Evolutionary conservation across 2,888 invertebrate species (phyloP).

Genomic region (Sclerodermus sp.): DNA sequence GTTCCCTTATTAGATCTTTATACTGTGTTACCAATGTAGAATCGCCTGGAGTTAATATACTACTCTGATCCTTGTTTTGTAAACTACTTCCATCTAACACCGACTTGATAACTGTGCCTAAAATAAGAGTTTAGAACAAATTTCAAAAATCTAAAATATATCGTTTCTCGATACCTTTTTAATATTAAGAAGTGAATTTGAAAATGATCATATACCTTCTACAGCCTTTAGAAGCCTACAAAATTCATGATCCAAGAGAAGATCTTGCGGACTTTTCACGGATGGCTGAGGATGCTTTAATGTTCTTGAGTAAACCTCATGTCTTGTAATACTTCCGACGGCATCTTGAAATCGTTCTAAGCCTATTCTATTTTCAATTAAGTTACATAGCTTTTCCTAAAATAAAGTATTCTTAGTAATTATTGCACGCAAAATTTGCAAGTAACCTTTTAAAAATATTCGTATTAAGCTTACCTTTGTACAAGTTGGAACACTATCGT

Average conservation of each 20-base stretch:
- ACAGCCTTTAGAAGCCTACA: constrained; percentile 85
- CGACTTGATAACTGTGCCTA: constrained; percentile 62
- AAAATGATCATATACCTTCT: constrained; percentile 62
- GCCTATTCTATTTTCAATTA: constrained; percentile 88
- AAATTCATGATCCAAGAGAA: constrained; percentile 93
- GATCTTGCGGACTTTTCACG: constrained; percentile 73
- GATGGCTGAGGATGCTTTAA: constrained; percentile 91
- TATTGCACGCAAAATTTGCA: too few species aligned
- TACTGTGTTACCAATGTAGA: constrained; percentile 70
- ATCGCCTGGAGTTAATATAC: constrained; percentile 37
- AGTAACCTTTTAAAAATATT: background rate
- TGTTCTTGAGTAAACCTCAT: constrained; percentile 89
- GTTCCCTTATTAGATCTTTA: constrained; percentile 88
- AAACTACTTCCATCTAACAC: constrained; percentile 48
- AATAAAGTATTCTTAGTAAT: constrained; percentile 1
- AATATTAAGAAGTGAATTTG: background rate
- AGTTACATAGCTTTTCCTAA: constrained; percentile 73
- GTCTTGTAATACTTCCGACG: constrained; percentile 81
- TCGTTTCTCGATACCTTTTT: background rate
- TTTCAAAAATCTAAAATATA: constrained; percentile 2
- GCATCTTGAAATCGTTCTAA: constrained; percentile 85
- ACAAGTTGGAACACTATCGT: constrained; percentile 75
- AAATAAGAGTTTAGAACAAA: constrained; percentile 16
- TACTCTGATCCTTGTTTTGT: constrained; percentile 35
- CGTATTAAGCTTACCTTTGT: constrained; percentile 62